Evolutionary conservation across 2,113 vertebrate species (phyloP).

Genomic region (Myocastor coypus): DNA sequence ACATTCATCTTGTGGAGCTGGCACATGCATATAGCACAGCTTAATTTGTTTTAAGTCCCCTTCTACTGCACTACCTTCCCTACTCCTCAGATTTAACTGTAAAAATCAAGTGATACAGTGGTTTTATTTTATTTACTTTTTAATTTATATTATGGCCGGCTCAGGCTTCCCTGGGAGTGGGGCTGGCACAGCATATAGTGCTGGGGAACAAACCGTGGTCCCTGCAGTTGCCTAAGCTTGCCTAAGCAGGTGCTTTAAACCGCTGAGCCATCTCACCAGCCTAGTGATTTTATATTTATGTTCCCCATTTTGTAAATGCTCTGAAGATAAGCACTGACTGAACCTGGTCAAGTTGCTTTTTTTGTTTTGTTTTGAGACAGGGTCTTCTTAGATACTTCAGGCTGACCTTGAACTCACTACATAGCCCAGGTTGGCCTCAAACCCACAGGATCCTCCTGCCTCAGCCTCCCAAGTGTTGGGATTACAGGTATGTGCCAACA

Average conservation of each 20-base stretch:
- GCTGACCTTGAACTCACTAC: background rate
- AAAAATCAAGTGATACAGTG: background rate
- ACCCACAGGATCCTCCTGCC: background rate
- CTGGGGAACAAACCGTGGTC: too few relatives aligned
- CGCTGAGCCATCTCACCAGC: too few relatives aligned
- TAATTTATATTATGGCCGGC: too few relatives aligned
- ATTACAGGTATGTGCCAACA: background rate
- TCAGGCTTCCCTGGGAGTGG: too few relatives aligned
- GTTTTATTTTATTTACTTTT: too few relatives aligned
- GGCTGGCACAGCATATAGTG: too few relatives aligned
- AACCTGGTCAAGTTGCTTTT: background rate
- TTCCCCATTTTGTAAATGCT: slow-evolving; percentile 13
- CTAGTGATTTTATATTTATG: background rate
- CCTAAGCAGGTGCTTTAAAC: too few relatives aligned
- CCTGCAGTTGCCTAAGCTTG: too few relatives aligned
- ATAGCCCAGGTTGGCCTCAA: background rate
- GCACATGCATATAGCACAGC: background rate
- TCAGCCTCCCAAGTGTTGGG: background rate
- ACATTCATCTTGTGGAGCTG: background rate
- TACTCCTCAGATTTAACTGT: background rate
- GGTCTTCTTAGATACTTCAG: background rate
- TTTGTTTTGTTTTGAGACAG: background rate
- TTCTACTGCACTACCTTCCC: background rate
- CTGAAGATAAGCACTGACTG: background rate
- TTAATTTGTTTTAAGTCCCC: background rate